These are phyloP conservation scores for Osmerus mordax DNA, from an alignment of 2,113 vertebrate species.

Conservation along the genomic window DNA sequence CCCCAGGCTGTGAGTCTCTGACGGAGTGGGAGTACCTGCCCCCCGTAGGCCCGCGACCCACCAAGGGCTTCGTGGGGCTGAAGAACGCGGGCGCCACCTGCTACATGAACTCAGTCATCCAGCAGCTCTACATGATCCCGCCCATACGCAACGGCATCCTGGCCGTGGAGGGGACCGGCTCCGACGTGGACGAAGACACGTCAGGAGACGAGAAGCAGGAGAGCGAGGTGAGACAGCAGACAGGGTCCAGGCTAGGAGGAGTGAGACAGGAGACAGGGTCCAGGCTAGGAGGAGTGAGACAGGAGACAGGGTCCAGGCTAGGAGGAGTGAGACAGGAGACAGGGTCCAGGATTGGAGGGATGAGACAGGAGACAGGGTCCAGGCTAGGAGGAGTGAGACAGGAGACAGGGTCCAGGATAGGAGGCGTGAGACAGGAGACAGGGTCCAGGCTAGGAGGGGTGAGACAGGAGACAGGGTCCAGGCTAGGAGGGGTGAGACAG, in stretches of 20 bases:
- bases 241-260: not conserved
- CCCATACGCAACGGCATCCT: constrained; percentile 87
- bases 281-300: constrained; percentile 54
- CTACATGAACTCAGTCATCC: constrained; percentile 93
- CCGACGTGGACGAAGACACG: constrained; percentile 88
- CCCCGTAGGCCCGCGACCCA: constrained; percentile 84
- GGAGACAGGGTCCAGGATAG: not conserved
- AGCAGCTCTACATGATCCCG: constrained; percentile 91
- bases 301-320: not conserved
- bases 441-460: constrained; percentile 61
- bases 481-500: too few species aligned
- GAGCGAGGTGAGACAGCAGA: constrained; percentile 75
- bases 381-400: constrained; percentile 60
- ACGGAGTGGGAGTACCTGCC: constrained; percentile 90
- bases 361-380: constrained; percentile 45
- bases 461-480: not conserved
- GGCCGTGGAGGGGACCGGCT: constrained; percentile 87
- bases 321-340: not conserved
- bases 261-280: constrained; percentile 26
- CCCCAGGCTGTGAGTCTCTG: constrained; percentile 83
- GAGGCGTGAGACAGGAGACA: not conserved
- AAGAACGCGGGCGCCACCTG: constrained; percentile 91
- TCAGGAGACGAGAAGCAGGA: constrained; percentile 90
- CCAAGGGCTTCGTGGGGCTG: constrained; percentile 88
- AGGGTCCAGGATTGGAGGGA: constrained; percentile 39